Percentiles rank a stretch among this genome's conserved stretches.
These are phyloP conservation scores for Tetropium fuscum DNA, from an alignment of 2,888 invertebrate species.

Conservation along the genomic window DNA sequence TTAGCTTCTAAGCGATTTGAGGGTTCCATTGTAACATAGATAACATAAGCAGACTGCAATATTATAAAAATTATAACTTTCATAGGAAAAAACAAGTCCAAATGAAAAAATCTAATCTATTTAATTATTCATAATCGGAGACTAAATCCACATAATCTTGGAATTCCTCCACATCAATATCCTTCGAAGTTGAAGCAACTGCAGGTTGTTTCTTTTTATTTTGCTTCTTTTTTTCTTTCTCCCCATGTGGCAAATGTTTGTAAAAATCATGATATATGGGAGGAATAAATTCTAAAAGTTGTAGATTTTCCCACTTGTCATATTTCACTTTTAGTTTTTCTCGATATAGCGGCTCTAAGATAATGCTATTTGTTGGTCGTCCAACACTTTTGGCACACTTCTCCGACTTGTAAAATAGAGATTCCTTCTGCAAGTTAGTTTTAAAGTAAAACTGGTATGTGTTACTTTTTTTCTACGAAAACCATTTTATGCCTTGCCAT, in stretches of 20 bases:
- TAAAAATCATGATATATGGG: constrained; percentile 9
- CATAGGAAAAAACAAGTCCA: not conserved
- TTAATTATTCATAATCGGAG: constrained; percentile 12
- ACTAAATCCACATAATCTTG: constrained; percentile 9
- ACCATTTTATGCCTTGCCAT: constrained; percentile 4
- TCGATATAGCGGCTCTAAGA: constrained; percentile 5
- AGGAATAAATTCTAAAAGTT: constrained; percentile 5
- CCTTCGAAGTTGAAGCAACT: constrained; percentile 10
- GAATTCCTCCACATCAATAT: constrained; percentile 10
- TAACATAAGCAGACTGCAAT: constrained; percentile 14
- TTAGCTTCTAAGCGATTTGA: constrained; percentile 5
- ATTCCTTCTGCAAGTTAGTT: constrained; percentile 7
- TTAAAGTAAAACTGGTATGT: constrained; percentile 11
- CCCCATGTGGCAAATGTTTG: constrained; percentile 4
- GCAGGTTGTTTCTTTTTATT: constrained; percentile 3
- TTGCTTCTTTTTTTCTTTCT: constrained; percentile 4
- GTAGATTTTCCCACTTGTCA: constrained; percentile 1
- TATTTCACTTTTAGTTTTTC: constrained; percentile 1
- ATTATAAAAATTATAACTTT: constrained; percentile 9
- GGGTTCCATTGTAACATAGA: constrained; percentile 6
- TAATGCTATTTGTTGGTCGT: constrained; percentile 8
- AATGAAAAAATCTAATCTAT: constrained; percentile 8
- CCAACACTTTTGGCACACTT: constrained; percentile 8
- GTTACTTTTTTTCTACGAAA: constrained; percentile 3
- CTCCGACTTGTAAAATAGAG: constrained; percentile 4